These are phyloP conservation scores for Caenorhabditis briggsae DNA, from an alignment of 1,140 invertebrate species.

Conservation along the genomic window DNA sequence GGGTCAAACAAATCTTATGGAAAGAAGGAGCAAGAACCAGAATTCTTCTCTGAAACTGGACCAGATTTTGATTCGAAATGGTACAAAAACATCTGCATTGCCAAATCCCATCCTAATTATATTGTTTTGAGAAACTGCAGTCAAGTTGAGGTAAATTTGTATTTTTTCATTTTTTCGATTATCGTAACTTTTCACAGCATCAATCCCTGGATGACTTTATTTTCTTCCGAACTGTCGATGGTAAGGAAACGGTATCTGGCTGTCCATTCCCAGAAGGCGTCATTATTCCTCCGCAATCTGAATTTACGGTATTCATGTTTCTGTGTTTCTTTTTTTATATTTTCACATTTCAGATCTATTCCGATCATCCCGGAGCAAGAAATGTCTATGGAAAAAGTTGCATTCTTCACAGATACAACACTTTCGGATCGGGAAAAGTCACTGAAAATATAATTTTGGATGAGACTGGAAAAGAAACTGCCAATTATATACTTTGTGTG, in stretches of 20 bases:
- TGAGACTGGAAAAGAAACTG: background rate
- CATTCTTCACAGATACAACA: background rate
- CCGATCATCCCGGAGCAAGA: background rate
- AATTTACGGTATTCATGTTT: background rate
- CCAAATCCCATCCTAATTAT: background rate
- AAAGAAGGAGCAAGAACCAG: background rate
- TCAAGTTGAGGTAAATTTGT: background rate
- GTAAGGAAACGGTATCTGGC: background rate
- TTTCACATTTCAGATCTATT: background rate
- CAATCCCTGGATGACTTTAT: conserved; percentile 1
- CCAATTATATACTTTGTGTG: conserved; percentile 7
- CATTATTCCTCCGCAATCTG: background rate
- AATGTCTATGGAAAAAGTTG: background rate
- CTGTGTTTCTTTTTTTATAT: background rate
- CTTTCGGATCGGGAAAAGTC: background rate
- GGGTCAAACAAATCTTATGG: background rate
- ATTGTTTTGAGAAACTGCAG: conserved; percentile 1
- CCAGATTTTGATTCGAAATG: conserved; percentile 22
- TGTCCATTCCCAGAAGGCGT: background rate
- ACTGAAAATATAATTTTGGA: background rate
- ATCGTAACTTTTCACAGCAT: background rate
- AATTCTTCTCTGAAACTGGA: background rate
- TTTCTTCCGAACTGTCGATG: background rate
- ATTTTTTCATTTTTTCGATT: background rate
- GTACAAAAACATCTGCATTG: background rate